phyloP scores from a whole-genome alignment of 2,113 vertebrate species.

The Probosciger aterrimus region DNA sequence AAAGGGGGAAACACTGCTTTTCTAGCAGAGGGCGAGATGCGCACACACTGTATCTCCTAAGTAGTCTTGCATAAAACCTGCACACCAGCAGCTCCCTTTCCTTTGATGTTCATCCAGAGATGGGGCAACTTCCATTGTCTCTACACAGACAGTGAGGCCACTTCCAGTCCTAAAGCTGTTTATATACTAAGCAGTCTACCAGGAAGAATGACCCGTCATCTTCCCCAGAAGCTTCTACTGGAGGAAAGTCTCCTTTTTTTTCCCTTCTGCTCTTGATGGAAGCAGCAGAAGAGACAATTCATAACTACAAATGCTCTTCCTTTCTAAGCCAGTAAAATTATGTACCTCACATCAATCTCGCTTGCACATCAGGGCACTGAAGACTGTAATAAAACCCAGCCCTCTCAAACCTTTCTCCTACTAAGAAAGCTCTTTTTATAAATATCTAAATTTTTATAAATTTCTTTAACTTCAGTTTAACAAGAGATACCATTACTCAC shows the following conservation, averaged over 20 bases:
- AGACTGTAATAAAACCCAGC: not conserved
- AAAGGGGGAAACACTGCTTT: not conserved
- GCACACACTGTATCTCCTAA: not conserved
- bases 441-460: not conserved
- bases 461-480: not conserved
- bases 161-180: not conserved
- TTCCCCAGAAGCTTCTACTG: not conserved
- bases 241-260: not conserved
- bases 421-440: not conserved
- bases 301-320: not conserved
- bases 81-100: not conserved
- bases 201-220: not conserved
- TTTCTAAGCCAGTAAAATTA: not conserved
- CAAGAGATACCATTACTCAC: not conserved
- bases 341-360: accelerated
- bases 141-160: not conserved
- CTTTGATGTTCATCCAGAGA: not conserved
- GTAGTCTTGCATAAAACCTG: not conserved
- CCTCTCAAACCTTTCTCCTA: not conserved
- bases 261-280: not conserved
- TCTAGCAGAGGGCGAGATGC: not conserved
- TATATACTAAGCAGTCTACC: not conserved
- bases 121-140: not conserved
- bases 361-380: not conserved
- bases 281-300: not conserved